Base-by-base conservation (phyloP, 2,888 invertebrate species). In the Eilema caniola region DNA sequence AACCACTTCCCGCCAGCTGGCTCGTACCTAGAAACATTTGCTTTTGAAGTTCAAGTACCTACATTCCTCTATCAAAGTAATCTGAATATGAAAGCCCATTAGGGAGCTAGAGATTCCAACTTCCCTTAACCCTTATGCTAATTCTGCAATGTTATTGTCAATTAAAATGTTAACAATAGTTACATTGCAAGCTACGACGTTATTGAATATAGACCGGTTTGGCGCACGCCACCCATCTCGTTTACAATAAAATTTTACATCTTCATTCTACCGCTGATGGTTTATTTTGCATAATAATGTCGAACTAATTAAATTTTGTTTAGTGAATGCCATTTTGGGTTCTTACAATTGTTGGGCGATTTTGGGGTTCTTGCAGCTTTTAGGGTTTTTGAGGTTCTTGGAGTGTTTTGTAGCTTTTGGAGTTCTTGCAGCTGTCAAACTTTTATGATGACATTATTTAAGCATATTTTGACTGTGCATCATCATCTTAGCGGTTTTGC, bases 131-230 rank as follows among this genome's bases (percentile, higher is more conserved):
- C 83, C 79, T 84, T 89, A 88, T 88, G 88, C 77, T 89, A 92
- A 92, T 90, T 84, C 81, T 70, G 77, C 82, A 78, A 86, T 86
- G 84, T 85, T 89, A 87, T 88, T 89, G 85, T 88, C 89, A 93
- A 93, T 93, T 93, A 93, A 92, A 92, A 90, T 90, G 92, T 92
- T 93, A 89, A 93, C 93, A 94, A 93, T 92, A 87, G 91, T 83
- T 75, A 82, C 81, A 71, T 72, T 79, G 75, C 86, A 86, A 84
- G 83, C 83, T 83, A 88, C 84, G 82, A 86, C 87, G 90, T 89
- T 86, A 91, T 92, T 89, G 85, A 83, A 86, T 86, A 68, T 76
- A 79, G 86, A 93, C 93, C 91, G 90, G 93, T 94, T 93, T 89
- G 89, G 90, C 91, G 88, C 90, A 88, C 84, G 89, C 85, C 81